Base-by-base conservation (phyloP, 2,888 invertebrate genomes). In the Dinocampus coccinellae region DNA sequence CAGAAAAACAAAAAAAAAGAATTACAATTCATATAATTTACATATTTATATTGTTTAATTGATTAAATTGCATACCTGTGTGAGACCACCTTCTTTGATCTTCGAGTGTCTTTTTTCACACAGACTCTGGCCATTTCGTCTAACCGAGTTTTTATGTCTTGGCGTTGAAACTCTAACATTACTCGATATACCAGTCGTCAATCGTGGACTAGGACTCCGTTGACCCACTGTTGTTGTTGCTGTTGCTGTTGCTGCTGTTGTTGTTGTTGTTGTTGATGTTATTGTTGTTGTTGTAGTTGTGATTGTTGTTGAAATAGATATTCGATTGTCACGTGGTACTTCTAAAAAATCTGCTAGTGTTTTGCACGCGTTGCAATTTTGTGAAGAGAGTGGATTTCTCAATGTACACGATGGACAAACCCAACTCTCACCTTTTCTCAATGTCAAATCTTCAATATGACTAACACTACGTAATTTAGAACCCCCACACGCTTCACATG, bases 401-500 rank as follows among this genome's bases (percentile, higher is more conserved):
- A 97, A 88, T 0, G 97, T 97, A 84, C 97, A 97, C 0, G 93
- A 92, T 84, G 91, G 90, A 79, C 73, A 87, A 57, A 82, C 84
- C 94, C 94, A 94, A 82, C 92, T 93, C 83, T 93, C 92, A 13
- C 93, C 93, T 81, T 91, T 92, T 26, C 92, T 89, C 77, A 93
- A 85, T 0, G 93, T 93, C 88, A 92, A 91, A 79, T 93, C 93
- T 77, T 91, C 91, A 33, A 90, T 89, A 67, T 90, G 88, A 1
- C 91, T 90, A 63, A 93, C 89, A 77, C 93, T 93, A 75, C 92
- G 91, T 7, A 95, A 89, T 79, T 93, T 93, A 0, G 95, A 93
- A n/a, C 95, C 95, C 52, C 95, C 95, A 85, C 97, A 97, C 0
- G 95, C 96, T 11, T 94, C 93, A 85, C 97, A 97, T 0, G 93